phyloP scores from a whole-genome alignment of 2,888 invertebrate species.

The Strigamia maritima region DNA sequence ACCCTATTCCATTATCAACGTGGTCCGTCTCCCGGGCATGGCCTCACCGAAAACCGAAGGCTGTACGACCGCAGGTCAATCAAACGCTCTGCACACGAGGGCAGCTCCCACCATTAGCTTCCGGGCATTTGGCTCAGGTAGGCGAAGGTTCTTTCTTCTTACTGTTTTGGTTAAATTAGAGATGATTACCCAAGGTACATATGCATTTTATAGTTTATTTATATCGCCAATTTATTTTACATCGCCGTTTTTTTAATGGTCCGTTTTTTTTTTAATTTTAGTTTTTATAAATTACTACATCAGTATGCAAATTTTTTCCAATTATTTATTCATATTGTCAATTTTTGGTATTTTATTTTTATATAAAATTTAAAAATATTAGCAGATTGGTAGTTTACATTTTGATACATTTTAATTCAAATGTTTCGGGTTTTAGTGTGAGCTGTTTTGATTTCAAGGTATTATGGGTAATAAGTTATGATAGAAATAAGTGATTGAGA shows the following conservation, averaged over 20 bases:
- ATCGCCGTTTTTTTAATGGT: neutral
- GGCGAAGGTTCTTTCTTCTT: neutral
- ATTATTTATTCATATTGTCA: too few species aligned
- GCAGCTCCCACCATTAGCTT: slow-evolving; percentile 1
- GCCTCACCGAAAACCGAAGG: neutral
- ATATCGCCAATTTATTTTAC: neutral
- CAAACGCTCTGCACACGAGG: neutral
- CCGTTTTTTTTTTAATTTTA: too few species aligned
- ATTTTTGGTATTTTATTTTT: too few species aligned
- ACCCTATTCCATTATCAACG: slow-evolving; percentile 2
- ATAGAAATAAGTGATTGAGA: neutral
- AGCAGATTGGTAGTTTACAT: too few species aligned
- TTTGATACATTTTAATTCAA: neutral
- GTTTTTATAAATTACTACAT: too few species aligned
- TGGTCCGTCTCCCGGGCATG: neutral
- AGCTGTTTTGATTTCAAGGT: neutral
- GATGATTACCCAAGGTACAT: neutral
- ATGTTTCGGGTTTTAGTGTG: neutral
- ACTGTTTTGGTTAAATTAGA: neutral
- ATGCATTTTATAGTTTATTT: neutral
- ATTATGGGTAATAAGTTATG: neutral
- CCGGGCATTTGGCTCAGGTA: slow-evolving; percentile 10
- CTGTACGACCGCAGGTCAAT: neutral
- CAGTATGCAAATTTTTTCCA: too few species aligned
- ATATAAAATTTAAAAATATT: too few species aligned